Percentiles rank a stretch among this genome's conserved stretches.
These are phyloP conservation scores for Ecdyonurus torrentis DNA, from an alignment of 2,888 invertebrate genomes.

Conservation along the genomic window DNA sequence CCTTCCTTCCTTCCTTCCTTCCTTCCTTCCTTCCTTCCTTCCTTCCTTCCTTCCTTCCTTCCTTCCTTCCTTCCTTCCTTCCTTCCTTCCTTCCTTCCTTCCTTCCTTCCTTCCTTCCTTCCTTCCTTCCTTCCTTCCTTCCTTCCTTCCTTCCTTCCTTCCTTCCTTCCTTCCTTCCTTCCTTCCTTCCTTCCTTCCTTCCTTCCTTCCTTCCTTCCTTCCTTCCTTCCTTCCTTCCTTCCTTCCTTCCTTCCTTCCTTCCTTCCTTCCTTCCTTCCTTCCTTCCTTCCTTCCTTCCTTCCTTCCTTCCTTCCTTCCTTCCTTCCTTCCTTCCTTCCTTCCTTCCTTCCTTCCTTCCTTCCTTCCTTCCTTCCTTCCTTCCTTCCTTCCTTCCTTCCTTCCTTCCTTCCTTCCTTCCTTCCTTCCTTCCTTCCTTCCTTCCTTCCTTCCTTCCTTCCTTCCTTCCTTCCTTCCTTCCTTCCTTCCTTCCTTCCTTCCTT, in stretches of 20 bases:
- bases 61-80: conserved; percentile 7
- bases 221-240: conserved; percentile 6
- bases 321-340: conserved; percentile 7
- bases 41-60: conserved; percentile 7
- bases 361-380: conserved; percentile 7
- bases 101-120: conserved; percentile 6
- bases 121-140: conserved; percentile 4
- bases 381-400: conserved; percentile 7
- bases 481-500: conserved; percentile 6
- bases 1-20: conserved; percentile 6
- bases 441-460: conserved; percentile 7
- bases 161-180: conserved; percentile 7
- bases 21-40: conserved; percentile 3
- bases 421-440: conserved; percentile 7
- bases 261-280: conserved; percentile 7
- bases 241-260: conserved; percentile 6
- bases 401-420: conserved; percentile 1
- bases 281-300: conserved; percentile 7
- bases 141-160: conserved; percentile 7
- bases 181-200: conserved; percentile 7
- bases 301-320: conserved; percentile 2
- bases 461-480: conserved; percentile 7
- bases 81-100: conserved; percentile 6
- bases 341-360: conserved; percentile 7
- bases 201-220: conserved; percentile 4